Evolutionary conservation across 1,140 invertebrate species (phyloP), one percentile per base, ranked within the genome.

Genomic region (Scaptomyza hsui): DNA sequence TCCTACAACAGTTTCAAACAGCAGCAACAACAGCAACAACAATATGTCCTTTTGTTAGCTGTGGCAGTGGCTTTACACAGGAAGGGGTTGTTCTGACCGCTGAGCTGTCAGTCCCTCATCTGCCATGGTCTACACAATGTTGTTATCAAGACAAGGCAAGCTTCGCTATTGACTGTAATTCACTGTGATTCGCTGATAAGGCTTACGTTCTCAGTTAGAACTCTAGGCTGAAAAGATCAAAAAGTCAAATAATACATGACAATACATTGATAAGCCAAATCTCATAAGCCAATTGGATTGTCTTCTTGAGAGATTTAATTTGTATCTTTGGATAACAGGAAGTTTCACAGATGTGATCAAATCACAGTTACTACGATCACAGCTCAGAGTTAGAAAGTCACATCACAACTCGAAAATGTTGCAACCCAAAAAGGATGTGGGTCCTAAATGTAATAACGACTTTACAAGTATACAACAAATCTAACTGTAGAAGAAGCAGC

Each of bases 391-490:
- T 21, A 5, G 16, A 18, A 16, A 42, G n/a, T 55, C 52, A 24
- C 52, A 55, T 13, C 52, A 16, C 52, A 42, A 13, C 3, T 41
- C 19, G n/a, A 26, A 12, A 19, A 15, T 42, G 29, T 12, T 57
- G 52, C 45, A 65, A 35, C 44, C 69, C 53, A 77, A 79, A 80
- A 64, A 61, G 49, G 49, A 76, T 55, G 68, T 81, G 51, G 78
- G 80, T 85, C 75, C 49, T 73, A 72, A 86, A 86, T 83, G 70
- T 86, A 86, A 86, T 86, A 86, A 86, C 78, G 78, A 86, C 74
- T 88, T 86, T 67, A 74, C 82, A 86, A 86, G 88, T 88, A 86
- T 88, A 85, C 16, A 32, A 51, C 3, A 44, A 44, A n/a, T 5
- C 73, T 60, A 77, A 55, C 60, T 68, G 49, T 32, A 67, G 49